Conservation (phyloP, 2,113 vertebrate genomes). For the Podiceps cristatus region DNA sequence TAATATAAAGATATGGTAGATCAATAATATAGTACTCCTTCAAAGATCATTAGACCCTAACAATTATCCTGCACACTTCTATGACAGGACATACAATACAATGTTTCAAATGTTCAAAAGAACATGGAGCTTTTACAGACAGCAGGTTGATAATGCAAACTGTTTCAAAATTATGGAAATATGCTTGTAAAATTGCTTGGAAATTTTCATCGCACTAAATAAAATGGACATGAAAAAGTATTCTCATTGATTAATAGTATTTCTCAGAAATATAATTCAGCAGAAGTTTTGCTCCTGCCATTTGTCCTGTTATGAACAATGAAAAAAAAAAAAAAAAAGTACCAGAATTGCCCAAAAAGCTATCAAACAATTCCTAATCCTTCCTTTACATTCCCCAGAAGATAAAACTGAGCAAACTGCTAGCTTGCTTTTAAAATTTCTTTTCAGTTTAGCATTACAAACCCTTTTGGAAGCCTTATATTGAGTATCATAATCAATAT, state of each 20-base stretch:
- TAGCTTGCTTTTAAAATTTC: neutral
- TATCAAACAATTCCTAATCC: neutral
- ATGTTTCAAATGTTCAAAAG: neutral
- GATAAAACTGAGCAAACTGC: neutral
- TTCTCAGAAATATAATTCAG: neutral
- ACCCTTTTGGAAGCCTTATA: neutral
- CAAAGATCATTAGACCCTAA: neutral
- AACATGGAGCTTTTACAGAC: neutral
- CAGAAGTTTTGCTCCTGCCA: neutral
- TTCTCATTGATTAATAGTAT: neutral
- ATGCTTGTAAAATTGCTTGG: neutral
- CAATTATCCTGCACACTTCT: neutral
- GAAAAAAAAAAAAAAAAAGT: neutral
- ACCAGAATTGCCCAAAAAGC: neutral
- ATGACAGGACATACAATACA: neutral
- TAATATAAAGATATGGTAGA: neutral
- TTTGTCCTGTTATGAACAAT: neutral
- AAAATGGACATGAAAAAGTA: accelerated
- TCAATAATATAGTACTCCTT: neutral
- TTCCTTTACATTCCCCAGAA: neutral
- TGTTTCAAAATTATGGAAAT: neutral
- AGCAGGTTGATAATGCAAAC: neutral
- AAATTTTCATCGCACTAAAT: neutral
- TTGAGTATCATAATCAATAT: neutral
- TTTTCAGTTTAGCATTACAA: neutral